A percentile compares a stretch with the other conserved stretches of the same genome.
Conservation (phyloP, 1,140 invertebrate genomes). For the Druon quercuslanigerum region DNA sequence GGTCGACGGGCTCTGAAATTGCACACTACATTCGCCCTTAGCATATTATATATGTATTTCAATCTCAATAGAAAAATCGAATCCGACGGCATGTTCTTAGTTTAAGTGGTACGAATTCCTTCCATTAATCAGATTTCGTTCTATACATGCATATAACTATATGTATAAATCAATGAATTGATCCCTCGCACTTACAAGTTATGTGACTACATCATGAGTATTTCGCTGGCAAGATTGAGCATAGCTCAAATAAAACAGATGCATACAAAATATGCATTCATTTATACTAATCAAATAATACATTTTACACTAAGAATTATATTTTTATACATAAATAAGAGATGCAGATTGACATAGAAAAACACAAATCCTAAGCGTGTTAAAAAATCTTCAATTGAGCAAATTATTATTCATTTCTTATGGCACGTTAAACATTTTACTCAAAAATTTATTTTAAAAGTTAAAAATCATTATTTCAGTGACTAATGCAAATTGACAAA, state of each 20-base stretch:
- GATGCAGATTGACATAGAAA: no score
- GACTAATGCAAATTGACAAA: no score
- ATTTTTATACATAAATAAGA: no score
- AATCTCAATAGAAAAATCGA: constrained; percentile 9
- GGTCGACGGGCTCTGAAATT: constrained; percentile 1
- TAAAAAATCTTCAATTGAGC: no score
- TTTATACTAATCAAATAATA: no score
- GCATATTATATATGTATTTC: background rate
- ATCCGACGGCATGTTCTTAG: constrained; percentile 17
- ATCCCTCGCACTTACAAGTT: constrained; percentile 19
- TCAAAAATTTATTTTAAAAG: no score
- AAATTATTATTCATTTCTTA: no score
- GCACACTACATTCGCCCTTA: background rate
- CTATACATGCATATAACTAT: constrained; percentile 4
- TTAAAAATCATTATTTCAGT: no score
- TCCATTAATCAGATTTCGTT: constrained; percentile 33
- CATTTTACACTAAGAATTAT: no score
- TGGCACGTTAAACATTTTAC: no score
- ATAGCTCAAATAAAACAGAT: constrained; percentile 37
- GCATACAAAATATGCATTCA: background rate
- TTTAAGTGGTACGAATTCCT: constrained; percentile 6
- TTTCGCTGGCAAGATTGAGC: constrained; percentile 47
- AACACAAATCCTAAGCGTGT: no score
- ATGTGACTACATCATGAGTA: constrained; percentile 36
- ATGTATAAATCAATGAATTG: background rate